A percentile compares a stretch with the other conserved stretches of the same genome.
phyloP scores from a whole-genome alignment of 2,888 invertebrate genomes.

The Gortyna flavago region DNA sequence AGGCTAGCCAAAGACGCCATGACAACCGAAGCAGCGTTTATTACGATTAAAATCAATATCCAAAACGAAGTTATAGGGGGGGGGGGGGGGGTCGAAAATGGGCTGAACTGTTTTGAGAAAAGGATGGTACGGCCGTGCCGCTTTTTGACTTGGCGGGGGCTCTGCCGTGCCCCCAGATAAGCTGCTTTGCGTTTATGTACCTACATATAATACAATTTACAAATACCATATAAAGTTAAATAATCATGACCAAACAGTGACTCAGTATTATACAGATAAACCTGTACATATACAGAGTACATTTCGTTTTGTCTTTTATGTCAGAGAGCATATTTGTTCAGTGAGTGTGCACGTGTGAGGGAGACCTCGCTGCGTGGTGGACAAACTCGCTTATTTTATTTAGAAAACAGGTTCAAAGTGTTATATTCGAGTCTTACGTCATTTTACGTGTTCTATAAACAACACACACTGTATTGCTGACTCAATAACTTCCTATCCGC shows the following conservation, averaged over 20 bases:
- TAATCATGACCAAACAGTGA: constrained; percentile 58
- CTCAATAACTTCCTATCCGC: constrained; percentile 58
- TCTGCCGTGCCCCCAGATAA: no score
- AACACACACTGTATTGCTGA: constrained; percentile 59
- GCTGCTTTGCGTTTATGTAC: constrained; percentile 28
- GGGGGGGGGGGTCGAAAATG: no score
- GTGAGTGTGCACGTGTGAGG: constrained; percentile 44
- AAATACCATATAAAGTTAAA: constrained; percentile 48
- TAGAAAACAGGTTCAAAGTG: constrained; percentile 64
- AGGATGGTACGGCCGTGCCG: no score
- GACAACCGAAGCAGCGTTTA: neutral
- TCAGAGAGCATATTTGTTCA: constrained; percentile 51
- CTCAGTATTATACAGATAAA: constrained; percentile 46
- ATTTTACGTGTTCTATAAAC: constrained; percentile 64
- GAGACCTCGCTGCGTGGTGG: constrained; percentile 47
- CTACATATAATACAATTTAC: constrained; percentile 28
- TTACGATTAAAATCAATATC: constrained; percentile 33
- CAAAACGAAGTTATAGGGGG: no score
- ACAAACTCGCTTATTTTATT: constrained; percentile 65
- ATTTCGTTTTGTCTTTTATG: constrained; percentile 46
- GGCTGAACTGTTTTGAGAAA: no score
- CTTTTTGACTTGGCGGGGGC: no score
- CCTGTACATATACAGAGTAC: constrained; percentile 24
- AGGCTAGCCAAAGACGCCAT: neutral
- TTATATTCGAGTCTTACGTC: constrained; percentile 66